Evolutionary conservation across 2,113 vertebrate genomes (phyloP), one percentile per base, ranked within the genome.

Genomic region (Pollachius pollachius): DNA sequence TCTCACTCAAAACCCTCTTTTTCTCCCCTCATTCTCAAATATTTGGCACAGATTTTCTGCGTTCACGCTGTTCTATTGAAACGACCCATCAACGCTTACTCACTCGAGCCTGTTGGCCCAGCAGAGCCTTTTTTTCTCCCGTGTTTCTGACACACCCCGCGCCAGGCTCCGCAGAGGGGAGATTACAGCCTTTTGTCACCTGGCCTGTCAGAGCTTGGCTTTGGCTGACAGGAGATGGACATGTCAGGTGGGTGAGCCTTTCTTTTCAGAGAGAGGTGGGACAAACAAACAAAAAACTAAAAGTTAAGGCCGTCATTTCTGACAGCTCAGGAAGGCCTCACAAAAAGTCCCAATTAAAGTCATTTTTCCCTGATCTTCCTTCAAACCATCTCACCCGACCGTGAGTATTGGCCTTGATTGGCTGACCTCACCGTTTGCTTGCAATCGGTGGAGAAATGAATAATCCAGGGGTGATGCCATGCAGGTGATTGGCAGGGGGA

Each of bases 161-260:
- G 78, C 74, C 83, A 76, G 78, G 80, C 80, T 72, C 37, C 0
- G 73, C 74, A 60, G 80, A 19, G 9, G 57, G 65, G 77, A 89
- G 89, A 91, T 92, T 89, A 89, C 82, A 89, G 86, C 78, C 85
- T 91, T 85, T 88, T 90, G 90, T 88, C 88, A 85, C 85, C 85
- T 84, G 69, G 81, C 80, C 80, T 86, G 81, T 84, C 79, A 77
- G 73, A 86, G 89, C 71, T 62, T 18, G 62, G 78, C 71, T 78
- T 18, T 0, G 71, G 76, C 69, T 83, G 81, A 88, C 83, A 82
- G 67, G 79, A 85, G 80, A 83, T 61, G 81, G 77, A 88, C 67
- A 74, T 72, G 85, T 84, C 79, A 81, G 80, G 81, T 82, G 80
- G 81, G 70, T 83, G 78, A 87, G 82, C 30, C 9, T 67, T 8